Conservation (phyloP, 2,797 vertebrate genomes). For the Buceros bicornis region DNA sequence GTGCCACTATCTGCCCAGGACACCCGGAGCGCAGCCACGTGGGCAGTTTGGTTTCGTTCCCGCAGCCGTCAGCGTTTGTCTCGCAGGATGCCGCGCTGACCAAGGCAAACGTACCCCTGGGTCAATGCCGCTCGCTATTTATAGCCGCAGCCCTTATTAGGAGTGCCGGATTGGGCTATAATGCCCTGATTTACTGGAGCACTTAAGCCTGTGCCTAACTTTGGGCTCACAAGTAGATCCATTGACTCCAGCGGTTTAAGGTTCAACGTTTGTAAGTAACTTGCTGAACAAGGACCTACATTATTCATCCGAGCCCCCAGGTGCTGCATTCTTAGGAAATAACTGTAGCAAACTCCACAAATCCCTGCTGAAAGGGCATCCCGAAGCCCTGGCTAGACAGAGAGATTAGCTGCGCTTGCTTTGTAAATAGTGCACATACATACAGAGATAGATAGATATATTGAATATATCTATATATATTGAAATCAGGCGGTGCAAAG, state of each 20-base stretch:
- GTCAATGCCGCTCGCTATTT: not conserved
- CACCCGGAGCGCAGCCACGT: accelerated
- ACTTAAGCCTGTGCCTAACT: slow-evolving; percentile 45
- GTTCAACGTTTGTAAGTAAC: slow-evolving; percentile 35
- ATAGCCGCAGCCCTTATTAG: not conserved
- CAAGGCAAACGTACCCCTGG: not conserved
- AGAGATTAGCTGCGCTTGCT: slow-evolving; percentile 32
- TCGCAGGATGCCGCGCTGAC: not conserved
- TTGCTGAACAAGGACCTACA: slow-evolving; percentile 56
- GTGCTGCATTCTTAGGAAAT: slow-evolving; percentile 40
- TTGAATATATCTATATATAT: too few relatives aligned
- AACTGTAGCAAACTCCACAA: slow-evolving; percentile 33
- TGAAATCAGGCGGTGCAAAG: not conserved
- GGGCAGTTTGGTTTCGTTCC: accelerated
- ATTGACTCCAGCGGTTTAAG: slow-evolving; percentile 41
- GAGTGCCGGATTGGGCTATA: not conserved
- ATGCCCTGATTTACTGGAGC: slow-evolving; percentile 53
- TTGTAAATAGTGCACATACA: not conserved
- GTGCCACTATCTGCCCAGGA: accelerated
- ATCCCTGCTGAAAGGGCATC: slow-evolving; percentile 48
- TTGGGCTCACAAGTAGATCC: slow-evolving; percentile 28
- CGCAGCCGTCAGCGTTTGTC: not conserved
- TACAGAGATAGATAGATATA: too few relatives aligned
- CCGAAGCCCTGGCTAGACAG: slow-evolving; percentile 10
- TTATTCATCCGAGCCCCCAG: not conserved